phyloP scores from a whole-genome alignment of 2,888 invertebrate genomes.

The Callyntrura sp. region DNA sequence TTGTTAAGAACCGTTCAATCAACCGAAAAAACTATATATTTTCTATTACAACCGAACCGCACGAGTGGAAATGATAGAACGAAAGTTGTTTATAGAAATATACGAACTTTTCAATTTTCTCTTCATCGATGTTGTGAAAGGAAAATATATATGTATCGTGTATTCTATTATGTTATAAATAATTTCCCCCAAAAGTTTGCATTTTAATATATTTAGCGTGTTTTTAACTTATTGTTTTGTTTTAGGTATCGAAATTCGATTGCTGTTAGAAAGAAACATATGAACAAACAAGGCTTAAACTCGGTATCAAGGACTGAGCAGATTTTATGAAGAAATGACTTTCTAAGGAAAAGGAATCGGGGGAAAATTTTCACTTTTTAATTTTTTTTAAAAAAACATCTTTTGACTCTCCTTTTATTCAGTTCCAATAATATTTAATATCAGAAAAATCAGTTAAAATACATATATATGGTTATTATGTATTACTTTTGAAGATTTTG shows the following conservation, averaged over 20 bases:
- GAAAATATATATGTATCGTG: constrained; percentile 61
- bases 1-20: constrained; percentile 76
- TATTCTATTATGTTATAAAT: constrained; percentile 26
- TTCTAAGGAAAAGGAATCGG: constrained; percentile 73
- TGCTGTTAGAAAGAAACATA: constrained; percentile 78
- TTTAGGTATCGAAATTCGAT: constrained; percentile 78
- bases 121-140: constrained; percentile 61
- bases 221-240: constrained; percentile 79
- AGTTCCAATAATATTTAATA: constrained; percentile 64
- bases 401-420: constrained; percentile 72
- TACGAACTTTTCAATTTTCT: constrained; percentile 53
- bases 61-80: constrained; percentile 74
- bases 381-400: constrained; percentile 69
- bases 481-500: constrained; percentile 59
- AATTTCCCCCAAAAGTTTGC: constrained; percentile 62
- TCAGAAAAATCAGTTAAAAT: constrained; percentile 25
- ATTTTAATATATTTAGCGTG: constrained; percentile 68
- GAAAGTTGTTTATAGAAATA: constrained; percentile 62
- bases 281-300: constrained; percentile 77
- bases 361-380: constrained; percentile 66
- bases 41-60: constrained; percentile 78
- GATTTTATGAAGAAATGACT: constrained; percentile 78
- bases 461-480: constrained; percentile 47
- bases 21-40: constrained; percentile 78
- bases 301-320: constrained; percentile 77